Evolutionary conservation across 2,113 vertebrate species (phyloP).

Genomic region (Epinephelus cyanopodus): DNA sequence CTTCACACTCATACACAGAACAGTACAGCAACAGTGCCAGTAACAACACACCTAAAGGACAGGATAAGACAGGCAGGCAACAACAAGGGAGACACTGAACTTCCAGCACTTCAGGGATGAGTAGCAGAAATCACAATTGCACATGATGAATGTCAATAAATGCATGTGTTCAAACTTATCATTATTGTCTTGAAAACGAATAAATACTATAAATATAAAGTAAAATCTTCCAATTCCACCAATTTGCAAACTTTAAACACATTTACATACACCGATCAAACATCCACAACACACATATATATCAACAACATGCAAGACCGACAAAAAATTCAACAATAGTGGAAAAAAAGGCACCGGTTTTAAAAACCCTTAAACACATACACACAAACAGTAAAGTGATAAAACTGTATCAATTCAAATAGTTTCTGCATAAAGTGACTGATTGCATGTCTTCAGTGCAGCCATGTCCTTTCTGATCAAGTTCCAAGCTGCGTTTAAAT

Average conservation of each 20-base stretch:
- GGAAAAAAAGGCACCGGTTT: slow-evolving; percentile 57
- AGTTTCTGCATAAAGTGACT: slow-evolving; percentile 25
- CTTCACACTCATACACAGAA: slow-evolving; percentile 18
- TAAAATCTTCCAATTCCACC: background rate
- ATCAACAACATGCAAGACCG: slow-evolving; percentile 37
- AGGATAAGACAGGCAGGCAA: background rate
- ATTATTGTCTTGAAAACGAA: background rate
- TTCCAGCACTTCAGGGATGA: slow-evolving; percentile 34
- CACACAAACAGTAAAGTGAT: slow-evolving; percentile 7
- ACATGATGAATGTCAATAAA: background rate
- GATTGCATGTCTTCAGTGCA: background rate
- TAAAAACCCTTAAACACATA: background rate
- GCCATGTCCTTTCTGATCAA: background rate
- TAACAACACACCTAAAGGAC: slow-evolving; percentile 19
- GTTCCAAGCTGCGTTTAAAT: background rate
- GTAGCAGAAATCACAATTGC: slow-evolving; percentile 13
- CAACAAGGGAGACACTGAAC: background rate
- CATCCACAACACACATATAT: slow-evolving; percentile 2
- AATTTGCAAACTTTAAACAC: slow-evolving; percentile 23
- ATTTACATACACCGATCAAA: slow-evolving; percentile 28
- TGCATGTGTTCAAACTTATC: background rate
- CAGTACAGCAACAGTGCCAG: background rate
- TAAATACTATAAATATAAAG: slow-evolving; percentile 13
- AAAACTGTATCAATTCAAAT: background rate
- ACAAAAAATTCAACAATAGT: background rate